Evolutionary conservation across 2,797 vertebrate species (phyloP), one percentile per base, ranked within the genome.

Genomic region (Atherinosoma microstoma): DNA sequence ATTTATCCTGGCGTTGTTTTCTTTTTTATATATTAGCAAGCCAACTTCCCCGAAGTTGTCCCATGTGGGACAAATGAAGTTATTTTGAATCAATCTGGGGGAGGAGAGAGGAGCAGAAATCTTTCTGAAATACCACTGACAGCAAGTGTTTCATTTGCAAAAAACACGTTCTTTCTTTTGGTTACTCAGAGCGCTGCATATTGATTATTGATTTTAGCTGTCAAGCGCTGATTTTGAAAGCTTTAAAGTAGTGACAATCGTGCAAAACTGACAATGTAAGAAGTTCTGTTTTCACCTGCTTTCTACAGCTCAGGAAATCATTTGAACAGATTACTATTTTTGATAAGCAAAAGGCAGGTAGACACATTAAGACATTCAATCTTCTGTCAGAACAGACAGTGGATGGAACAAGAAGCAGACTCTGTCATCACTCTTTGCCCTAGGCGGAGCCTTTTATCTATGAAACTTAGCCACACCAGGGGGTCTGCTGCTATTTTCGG

Each of bases 401-500:
- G n/a, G 73, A 69, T 64, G 68, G 75, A 78, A 64, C 77, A 70
- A 59, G 84, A 58, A 12, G 68, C 70, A 40, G 66, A 16, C 75
- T 78, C 73, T 73, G 78, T 79, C 82, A 73, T 67, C 84, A 80
- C 87, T 62, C 86, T 78, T 58, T 78, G 87, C 85, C 82, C 83
- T 75, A 79, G 88, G 85, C 85, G 15, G 60, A 56, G 84, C 24
- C 80, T 90, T 91, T 91, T 58, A 91, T 89, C 84, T 67, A 65
- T 76, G 73, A 73, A 73, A 78, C 81, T 84, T 77, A 71, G 63
- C 78, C 79, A 3, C 88, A 62, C 65, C 64, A 0, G 87, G 88
- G 82, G 86, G 83, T 79, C 80, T 67, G 84, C 72, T 86, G 86
- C 87, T 91, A 90, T 91, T 90, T 89, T 64, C 62, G 76, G 76